Evolutionary conservation across 2,113 vertebrate species (phyloP).

Genomic region (Tachycineta bicolor): DNA sequence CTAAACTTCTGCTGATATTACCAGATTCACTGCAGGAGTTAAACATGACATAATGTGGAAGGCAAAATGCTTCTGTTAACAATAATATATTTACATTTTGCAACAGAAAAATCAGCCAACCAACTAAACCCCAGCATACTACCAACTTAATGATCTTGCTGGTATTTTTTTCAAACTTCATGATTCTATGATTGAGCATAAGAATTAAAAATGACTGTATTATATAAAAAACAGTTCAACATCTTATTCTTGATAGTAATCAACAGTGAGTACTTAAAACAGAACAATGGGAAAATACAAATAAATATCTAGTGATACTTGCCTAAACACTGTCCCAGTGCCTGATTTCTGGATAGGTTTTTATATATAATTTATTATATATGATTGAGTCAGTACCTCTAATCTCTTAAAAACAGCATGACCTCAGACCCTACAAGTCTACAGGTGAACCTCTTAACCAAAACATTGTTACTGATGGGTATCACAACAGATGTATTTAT

Average conservation of each 20-base stretch:
- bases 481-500: not conserved
- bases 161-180: not conserved
- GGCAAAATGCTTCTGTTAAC: not conserved
- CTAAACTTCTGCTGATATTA: not conserved
- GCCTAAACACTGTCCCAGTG: not conserved
- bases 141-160: not conserved
- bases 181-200: not conserved
- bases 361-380: no score
- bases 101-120: not conserved
- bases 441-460: not conserved
- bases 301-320: not conserved
- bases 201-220: not conserved
- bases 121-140: not conserved
- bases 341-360: not conserved
- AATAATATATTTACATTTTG: not conserved
- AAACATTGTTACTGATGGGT: not conserved
- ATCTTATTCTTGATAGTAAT: not conserved
- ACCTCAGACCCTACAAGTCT: not conserved
- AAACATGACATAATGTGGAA: not conserved
- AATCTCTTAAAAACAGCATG: not conserved
- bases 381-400: not conserved
- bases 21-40: not conserved
- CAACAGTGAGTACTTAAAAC: fast-evolving
- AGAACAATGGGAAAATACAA: not conserved
- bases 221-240: not conserved